Conservation (phyloP, 2,797 vertebrate genomes). For the Melanotaenia maccullochi region DNA sequence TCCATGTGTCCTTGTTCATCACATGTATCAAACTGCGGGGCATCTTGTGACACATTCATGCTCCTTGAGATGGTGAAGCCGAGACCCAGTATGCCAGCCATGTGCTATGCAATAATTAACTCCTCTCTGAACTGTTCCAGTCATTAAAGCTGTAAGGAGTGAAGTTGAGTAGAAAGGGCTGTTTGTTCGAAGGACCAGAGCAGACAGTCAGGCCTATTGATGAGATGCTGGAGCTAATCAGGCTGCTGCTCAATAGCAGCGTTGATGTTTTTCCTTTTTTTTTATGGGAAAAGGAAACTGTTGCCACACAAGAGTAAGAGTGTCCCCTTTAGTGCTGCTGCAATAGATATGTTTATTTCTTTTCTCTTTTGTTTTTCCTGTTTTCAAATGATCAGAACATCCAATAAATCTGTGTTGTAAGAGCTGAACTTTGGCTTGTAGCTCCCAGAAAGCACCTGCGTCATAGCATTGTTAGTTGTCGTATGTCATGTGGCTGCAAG, state of each 20-base stretch:
- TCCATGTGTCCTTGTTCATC: constrained; percentile 40
- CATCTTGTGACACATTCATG: constrained; percentile 72
- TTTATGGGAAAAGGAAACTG: constrained; percentile 28
- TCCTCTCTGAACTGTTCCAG: constrained; percentile 58
- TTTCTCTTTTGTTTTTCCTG: constrained; percentile 4
- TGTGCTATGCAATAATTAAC: constrained; percentile 76
- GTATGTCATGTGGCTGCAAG: constrained; percentile 4
- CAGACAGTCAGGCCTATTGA: constrained; percentile 77
- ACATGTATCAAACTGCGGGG: constrained; percentile 50
- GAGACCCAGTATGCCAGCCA: constrained; percentile 58
- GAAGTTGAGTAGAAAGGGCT: constrained; percentile 65
- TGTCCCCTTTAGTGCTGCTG: constrained; percentile 5
- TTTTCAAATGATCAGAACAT: constrained; percentile 6
- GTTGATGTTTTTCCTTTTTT: constrained; percentile 47
- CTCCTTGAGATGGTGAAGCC: constrained; percentile 39
- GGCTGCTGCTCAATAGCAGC: constrained; percentile 51
- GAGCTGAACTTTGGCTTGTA: constrained; percentile 1
- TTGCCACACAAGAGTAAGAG: constrained; percentile 36
- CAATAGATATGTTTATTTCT: background rate
- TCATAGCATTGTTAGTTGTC: background rate
- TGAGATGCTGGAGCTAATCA: constrained; percentile 70
- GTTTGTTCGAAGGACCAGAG: constrained; percentile 65
- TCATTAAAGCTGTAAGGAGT: constrained; percentile 60
- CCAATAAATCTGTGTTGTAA: constrained; percentile 10
- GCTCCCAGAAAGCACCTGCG: background rate